phyloP scores from a whole-genome alignment of 2,888 invertebrate genomes.

The Lysandra bellargus region DNA sequence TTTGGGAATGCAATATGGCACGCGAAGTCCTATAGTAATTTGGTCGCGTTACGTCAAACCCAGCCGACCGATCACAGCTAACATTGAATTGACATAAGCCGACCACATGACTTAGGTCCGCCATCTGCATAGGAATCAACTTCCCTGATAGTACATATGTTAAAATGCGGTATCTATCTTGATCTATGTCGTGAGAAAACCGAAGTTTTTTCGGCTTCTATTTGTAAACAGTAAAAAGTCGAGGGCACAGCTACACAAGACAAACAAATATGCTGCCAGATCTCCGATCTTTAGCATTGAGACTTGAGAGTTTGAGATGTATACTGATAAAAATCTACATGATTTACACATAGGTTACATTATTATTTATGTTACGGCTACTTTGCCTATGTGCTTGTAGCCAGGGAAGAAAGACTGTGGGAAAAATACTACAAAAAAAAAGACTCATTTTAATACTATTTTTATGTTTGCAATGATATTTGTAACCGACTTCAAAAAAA shows the following conservation, averaged over 20 bases:
- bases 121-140: no score
- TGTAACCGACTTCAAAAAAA: no score
- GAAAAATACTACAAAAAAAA: neutral
- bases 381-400: neutral
- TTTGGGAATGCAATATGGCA: no score
- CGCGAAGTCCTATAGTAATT: no score
- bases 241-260: neutral
- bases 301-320: neutral
- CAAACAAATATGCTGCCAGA: neutral
- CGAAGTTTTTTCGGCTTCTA: neutral
- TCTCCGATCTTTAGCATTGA: conserved; percentile 8
- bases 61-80: no score
- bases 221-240: neutral
- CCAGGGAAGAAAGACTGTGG: neutral
- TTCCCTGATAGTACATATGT: no score
- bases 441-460: no score
- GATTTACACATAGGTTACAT: neutral
- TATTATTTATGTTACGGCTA: neutral
- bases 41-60: no score
- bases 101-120: no score
- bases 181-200: neutral
- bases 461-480: no score
- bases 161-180: no score
- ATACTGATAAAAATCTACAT: neutral
- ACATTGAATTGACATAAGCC: no score